Evolutionary conservation across 2,113 vertebrate genomes (phyloP), one percentile per base, ranked within the genome.

Genomic region (Leucosticte australis): DNA sequence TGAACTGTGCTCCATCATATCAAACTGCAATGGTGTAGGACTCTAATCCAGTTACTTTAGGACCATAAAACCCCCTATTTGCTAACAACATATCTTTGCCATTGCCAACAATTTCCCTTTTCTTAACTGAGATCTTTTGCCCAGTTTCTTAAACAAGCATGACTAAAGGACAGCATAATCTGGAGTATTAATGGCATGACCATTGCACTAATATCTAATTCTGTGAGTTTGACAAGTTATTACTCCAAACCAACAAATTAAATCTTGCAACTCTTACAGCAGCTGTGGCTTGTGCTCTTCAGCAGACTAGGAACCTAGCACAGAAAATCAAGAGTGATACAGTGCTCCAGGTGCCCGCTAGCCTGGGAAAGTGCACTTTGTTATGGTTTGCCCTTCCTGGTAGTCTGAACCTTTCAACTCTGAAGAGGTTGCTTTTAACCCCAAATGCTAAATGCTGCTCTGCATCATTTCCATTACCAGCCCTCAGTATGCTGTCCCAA

Each of bases 401-500:
- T 27, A 57, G 47, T 30, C 44, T 83, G 78, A 90, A 63, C 64
- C 33, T 93, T 95, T 87, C n/a, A 75, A 16, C 49, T 55, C 31
- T 73, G 42, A 74, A 59, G 23, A 88, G 42, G 24, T 6, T 46
- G 37, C 12, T 92, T 74, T 74, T 68, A 49, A 81, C 41, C 24
- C 52, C 64, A 69, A 81, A 47, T 13, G 27, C 27, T 65, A 59
- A 69, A 37, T 35, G 16, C 42, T 15, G 26, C 33, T 8, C 24
- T 78, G 30, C 22, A 39, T 63, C 0, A 3, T 23, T 70, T 56
- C 57, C 0, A 0, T 26, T 42, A 16, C 33, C 7, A 35, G 41
- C 30, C 35, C 50, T 56, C n/a, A 52, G 55, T 70, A 75, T 5
- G 4, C 12, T 53, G 47, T 49, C 56, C n/a, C 33, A 44, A 9